A percentile compares a stretch with the other conserved stretches of the same genome.
These are phyloP conservation scores for Bathynomus jamesi DNA, from an alignment of 1,140 invertebrate species.

Conservation along the genomic window DNA sequence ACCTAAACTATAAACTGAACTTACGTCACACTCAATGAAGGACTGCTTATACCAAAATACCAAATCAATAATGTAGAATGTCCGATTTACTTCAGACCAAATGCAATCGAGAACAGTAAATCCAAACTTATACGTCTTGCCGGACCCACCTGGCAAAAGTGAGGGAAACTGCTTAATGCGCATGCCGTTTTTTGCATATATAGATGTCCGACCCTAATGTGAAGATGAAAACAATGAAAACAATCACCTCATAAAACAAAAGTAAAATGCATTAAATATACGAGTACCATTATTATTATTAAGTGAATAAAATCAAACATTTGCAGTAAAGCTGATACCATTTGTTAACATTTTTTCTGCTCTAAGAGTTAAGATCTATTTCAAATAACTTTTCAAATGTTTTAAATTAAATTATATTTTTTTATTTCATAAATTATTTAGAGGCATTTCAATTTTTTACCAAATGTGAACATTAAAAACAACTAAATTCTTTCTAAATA, in stretches of 20 bases:
- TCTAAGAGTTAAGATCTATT: neutral
- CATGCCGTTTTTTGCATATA: slow-evolving; percentile 61
- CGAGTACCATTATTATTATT: too few species aligned
- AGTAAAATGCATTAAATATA: neutral
- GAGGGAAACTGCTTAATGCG: slow-evolving; percentile 54
- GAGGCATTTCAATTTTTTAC: too few species aligned
- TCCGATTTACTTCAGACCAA: slow-evolving; percentile 44
- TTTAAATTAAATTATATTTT: too few species aligned
- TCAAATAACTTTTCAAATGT: too few species aligned
- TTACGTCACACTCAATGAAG: slow-evolving; percentile 29
- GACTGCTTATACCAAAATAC: slow-evolving; percentile 39
- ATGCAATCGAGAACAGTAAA: slow-evolving; percentile 48
- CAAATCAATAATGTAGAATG: slow-evolving; percentile 48
- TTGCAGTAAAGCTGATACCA: too few species aligned
- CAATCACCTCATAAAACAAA: slow-evolving; percentile 23
- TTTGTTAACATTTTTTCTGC: too few species aligned
- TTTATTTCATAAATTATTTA: too few species aligned
- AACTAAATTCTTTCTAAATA: too few species aligned
- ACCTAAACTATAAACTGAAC: neutral
- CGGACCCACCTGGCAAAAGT: slow-evolving; percentile 64
- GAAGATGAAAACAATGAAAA: neutral
- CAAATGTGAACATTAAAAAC: too few species aligned
- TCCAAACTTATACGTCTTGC: slow-evolving; percentile 10
- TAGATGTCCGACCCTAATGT: slow-evolving; percentile 58
- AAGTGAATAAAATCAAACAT: too few species aligned